A percentile compares a stretch with the other conserved stretches of the same genome.
Evolutionary conservation across 2,113 vertebrate genomes (phyloP).

Genomic region (Elgaria multicarinata): DNA sequence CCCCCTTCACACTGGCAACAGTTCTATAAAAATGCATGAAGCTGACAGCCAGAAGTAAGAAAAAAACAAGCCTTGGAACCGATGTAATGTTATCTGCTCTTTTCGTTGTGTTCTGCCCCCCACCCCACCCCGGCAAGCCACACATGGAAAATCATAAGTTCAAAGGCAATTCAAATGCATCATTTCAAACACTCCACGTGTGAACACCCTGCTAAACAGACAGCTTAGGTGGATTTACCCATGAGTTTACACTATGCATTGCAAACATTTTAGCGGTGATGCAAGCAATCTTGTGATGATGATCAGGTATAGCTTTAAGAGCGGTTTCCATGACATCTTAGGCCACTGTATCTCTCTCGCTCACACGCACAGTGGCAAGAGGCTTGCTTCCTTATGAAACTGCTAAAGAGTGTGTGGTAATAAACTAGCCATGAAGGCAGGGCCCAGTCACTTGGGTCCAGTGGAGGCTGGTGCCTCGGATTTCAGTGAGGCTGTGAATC

Average conservation of each 20-base stretch:
- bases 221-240: not conserved
- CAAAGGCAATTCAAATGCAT: conserved; percentile 10
- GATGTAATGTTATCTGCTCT: conserved; percentile 24
- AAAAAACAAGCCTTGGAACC: conserved; percentile 55
- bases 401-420: not conserved
- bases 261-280: not conserved
- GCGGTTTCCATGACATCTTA: not conserved
- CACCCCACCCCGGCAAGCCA: no score
- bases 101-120: not conserved
- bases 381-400: not conserved
- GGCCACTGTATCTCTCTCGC: not conserved
- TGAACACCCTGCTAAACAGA: not conserved
- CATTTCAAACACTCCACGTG: not conserved
- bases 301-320: not conserved
- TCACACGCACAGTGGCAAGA: not conserved
- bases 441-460: no score
- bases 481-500: no score
- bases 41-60: conserved; percentile 61
- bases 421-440: not conserved
- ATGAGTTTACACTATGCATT: not conserved
- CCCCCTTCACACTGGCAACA: conserved; percentile 56
- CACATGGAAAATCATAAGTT: conserved; percentile 7
- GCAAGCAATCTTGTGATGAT: not conserved
- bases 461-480: no score
- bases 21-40: conserved; percentile 71